Evolutionary conservation across 1,140 invertebrate genomes (phyloP).

Genomic region (Drosophila malerkotliana): DNA sequence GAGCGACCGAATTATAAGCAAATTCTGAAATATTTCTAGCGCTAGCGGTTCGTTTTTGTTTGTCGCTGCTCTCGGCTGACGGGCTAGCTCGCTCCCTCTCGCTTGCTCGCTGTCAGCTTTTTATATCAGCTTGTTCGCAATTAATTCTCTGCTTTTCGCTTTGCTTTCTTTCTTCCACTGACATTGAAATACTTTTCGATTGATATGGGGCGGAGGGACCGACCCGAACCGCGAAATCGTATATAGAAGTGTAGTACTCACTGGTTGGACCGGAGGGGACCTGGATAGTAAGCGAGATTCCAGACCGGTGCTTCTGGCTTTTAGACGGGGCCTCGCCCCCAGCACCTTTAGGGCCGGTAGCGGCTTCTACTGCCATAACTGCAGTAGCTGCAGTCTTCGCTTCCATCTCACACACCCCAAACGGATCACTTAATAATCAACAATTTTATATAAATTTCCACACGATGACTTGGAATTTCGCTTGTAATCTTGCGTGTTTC

Average conservation of each 20-base stretch:
- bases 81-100: too few relatives aligned
- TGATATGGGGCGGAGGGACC: constrained; percentile 5
- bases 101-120: constrained; percentile 20
- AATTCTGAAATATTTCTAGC: constrained; percentile 37
- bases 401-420: constrained; percentile 11
- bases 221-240: too few relatives aligned
- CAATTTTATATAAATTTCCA: constrained; percentile 28
- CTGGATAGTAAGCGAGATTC: neutral
- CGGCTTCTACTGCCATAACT: neutral
- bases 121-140: constrained; percentile 28
- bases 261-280: constrained; percentile 10
- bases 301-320: neutral
- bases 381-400: neutral
- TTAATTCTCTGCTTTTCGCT: constrained; percentile 10
- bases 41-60: constrained; percentile 43
- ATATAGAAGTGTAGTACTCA: constrained; percentile 22
- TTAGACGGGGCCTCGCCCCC: constrained; percentile 4
- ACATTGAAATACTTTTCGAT: constrained; percentile 68
- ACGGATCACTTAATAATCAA: constrained; percentile 9
- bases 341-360: neutral
- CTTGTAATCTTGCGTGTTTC: constrained; percentile 9
- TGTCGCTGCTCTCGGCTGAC: constrained; percentile 45
- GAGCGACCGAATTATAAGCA: constrained; percentile 40
- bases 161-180: constrained; percentile 32
- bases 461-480: constrained; percentile 51